These are phyloP conservation scores for Pseudopodoces humilis DNA, from an alignment of 2,113 vertebrate species.

Conservation along the genomic window DNA sequence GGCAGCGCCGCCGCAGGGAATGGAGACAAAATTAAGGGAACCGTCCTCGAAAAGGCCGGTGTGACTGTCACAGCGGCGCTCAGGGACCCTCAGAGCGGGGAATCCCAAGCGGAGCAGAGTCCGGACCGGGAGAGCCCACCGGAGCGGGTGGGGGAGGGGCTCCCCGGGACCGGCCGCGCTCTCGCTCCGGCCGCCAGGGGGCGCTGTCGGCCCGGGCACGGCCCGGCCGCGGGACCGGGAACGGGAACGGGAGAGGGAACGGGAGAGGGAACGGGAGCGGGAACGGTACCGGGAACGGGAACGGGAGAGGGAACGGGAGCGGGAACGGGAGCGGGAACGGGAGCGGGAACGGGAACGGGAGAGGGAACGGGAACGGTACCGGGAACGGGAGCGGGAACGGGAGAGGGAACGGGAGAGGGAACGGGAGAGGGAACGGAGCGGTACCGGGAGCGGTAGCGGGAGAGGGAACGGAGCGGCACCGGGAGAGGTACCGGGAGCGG, in stretches of 20 bases:
- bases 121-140: fast-evolving
- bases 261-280: no score
- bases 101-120: background rate
- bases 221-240: background rate
- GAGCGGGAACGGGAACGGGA: no score
- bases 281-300: fast-evolving
- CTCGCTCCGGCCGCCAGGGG: background rate
- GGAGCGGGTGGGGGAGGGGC: background rate
- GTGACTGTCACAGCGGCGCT: background rate
- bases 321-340: no score
- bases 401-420: no score
- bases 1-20: no score
- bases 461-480: background rate
- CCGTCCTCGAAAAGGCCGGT: fast-evolving
- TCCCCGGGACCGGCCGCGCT: background rate
- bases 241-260: no score
- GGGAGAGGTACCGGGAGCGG: no score
- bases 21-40: fast-evolving
- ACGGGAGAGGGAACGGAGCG: no score
- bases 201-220: background rate
- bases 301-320: no score
- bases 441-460: fast-evolving
- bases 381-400: background rate
- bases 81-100: fast-evolving
- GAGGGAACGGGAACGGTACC: no score